Conservation (phyloP, 2,797 vertebrate genomes). For the Anabacerthia variegaticeps region DNA sequence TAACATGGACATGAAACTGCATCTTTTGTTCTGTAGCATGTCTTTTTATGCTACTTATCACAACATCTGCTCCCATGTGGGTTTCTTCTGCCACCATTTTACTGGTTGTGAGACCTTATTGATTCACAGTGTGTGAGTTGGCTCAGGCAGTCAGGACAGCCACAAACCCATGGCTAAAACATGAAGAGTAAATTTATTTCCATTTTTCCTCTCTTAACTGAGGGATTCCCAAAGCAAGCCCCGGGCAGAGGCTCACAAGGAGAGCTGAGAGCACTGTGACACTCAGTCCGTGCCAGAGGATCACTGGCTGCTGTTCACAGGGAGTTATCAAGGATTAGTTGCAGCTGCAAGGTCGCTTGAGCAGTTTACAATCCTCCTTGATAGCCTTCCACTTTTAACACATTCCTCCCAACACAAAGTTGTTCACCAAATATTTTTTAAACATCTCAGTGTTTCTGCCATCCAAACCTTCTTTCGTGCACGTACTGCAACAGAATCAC, state of each 20-base stretch:
- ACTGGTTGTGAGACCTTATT: neutral
- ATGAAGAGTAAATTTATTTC: neutral
- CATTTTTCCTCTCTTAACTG: neutral
- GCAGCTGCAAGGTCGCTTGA: neutral
- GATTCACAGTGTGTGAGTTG: neutral
- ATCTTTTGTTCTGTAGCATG: neutral
- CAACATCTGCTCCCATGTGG: neutral
- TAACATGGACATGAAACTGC: neutral
- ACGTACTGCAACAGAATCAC: neutral
- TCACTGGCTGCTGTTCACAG: neutral
- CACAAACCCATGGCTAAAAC: neutral
- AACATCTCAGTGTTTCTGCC: neutral
- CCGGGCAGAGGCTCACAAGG: neutral
- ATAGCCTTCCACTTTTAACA: neutral
- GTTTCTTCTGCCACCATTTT: neutral
- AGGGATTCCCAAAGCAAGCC: neutral
- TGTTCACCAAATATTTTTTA: neutral
- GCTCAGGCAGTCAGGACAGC: neutral
- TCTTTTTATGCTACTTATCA: neutral
- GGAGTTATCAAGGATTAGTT: neutral
- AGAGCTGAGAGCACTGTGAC: neutral
- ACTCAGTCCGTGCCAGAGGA: neutral
- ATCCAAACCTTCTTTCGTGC: neutral
- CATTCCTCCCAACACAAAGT: neutral
- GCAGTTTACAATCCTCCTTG: neutral